Evolutionary conservation across 37 sponge, comb jelly and placozoan genomes (phyloP).

Genomic region (Lycopodina hypogea): DNA sequence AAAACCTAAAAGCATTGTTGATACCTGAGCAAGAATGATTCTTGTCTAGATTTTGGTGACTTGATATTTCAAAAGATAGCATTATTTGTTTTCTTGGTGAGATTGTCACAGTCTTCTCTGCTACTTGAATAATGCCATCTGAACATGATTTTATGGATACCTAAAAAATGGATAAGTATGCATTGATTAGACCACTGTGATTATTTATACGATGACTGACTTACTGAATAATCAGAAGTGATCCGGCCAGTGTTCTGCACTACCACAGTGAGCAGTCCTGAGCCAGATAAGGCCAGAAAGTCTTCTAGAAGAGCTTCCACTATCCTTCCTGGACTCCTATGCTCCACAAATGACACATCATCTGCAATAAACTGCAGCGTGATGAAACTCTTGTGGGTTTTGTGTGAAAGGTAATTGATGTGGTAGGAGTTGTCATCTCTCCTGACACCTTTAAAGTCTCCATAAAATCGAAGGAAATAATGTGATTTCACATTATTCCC

Average conservation of each 20-base stretch:
- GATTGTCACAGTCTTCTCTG: slow-evolving; percentile 48
- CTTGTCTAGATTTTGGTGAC: slow-evolving; percentile 51
- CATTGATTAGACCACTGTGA: neutral
- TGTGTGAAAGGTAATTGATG: slow-evolving; percentile 50
- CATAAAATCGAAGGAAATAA: slow-evolving; percentile 77
- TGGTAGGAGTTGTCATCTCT: neutral
- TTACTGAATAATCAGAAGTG: slow-evolving; percentile 68
- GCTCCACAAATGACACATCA: slow-evolving; percentile 62
- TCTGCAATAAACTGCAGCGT: slow-evolving; percentile 75
- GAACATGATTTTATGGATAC: slow-evolving; percentile 65
- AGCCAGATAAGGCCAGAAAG: slow-evolving; percentile 60
- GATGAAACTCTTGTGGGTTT: slow-evolving; percentile 72
- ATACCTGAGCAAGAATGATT: slow-evolving; percentile 74
- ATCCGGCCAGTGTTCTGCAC: slow-evolving; percentile 74
- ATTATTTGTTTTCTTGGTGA: slow-evolving; percentile 52
- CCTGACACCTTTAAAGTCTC: slow-evolving; percentile 58
- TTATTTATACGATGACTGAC: neutral
- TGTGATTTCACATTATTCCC: slow-evolving; percentile 13
- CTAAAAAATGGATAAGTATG: slow-evolving; percentile 7
- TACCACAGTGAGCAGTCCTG: slow-evolving; percentile 57
- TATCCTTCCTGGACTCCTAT: slow-evolving; percentile 79
- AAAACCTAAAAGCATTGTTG: too few relatives aligned
- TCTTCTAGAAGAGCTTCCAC: slow-evolving; percentile 76
- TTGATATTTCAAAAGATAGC: slow-evolving; percentile 57
- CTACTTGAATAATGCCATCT: slow-evolving; percentile 69